Conservation (phyloP, 2,888 invertebrate species). For the Orthosia gothica region DNA sequence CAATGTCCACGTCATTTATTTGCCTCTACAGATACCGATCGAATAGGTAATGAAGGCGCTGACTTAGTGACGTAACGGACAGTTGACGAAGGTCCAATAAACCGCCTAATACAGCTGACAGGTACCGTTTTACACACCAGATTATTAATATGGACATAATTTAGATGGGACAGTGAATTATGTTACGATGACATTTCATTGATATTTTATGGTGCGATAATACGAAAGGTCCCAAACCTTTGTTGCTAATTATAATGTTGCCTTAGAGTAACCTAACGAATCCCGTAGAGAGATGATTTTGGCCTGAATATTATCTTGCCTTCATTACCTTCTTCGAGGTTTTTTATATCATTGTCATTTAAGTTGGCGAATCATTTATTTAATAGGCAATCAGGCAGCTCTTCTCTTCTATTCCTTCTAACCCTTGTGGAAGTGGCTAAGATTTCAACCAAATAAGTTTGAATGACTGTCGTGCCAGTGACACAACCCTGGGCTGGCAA, state of each 20-base stretch:
- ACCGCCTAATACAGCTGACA: constrained; percentile 3
- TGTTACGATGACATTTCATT: not conserved
- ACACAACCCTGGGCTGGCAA: no score
- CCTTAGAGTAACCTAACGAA: not conserved
- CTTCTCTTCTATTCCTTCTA: no score
- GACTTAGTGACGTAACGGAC: constrained; percentile 34
- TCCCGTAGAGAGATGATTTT: no score
- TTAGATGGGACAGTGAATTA: not conserved
- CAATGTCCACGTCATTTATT: not conserved
- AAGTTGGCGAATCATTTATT: not conserved
- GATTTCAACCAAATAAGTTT: no score
- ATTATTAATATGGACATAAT: constrained; percentile 7
- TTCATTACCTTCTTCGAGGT: not conserved
- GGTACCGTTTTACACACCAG: not conserved
- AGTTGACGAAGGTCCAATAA: constrained; percentile 51
- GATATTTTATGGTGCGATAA: not conserved
- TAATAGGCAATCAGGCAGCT: not conserved
- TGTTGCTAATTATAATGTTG: not conserved
- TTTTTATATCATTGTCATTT: not conserved
- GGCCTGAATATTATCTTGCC: not conserved
- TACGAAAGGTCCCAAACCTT: not conserved
- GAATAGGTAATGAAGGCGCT: constrained; percentile 20
- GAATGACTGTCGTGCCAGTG: no score
- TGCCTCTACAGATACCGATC: not conserved
- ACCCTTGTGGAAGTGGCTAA: no score